Evolutionary conservation across 2,888 invertebrate species (phyloP).

Genomic region (Drosophila heteroneura): DNA sequence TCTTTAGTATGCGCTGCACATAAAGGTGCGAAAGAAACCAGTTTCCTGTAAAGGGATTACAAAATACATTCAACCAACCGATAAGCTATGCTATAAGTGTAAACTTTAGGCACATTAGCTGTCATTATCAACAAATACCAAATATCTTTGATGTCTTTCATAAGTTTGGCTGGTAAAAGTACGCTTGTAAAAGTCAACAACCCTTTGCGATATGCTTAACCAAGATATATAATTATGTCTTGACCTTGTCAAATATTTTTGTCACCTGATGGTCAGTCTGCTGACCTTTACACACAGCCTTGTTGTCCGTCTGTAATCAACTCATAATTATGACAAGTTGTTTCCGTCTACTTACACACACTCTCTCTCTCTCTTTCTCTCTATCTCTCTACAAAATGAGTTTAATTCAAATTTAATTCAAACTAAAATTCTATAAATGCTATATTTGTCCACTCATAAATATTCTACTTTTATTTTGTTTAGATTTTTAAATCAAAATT

Average conservation of each 20-base stretch:
- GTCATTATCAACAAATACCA: neutral
- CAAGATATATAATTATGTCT: neutral
- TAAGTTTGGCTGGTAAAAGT: neutral
- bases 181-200: conserved; percentile 38
- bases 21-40: conserved; percentile 43
- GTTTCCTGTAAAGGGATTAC: conserved; percentile 38
- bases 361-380: conserved; percentile 5
- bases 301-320: conserved; percentile 32
- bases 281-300: conserved; percentile 54
- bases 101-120: neutral
- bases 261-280: conserved; percentile 38
- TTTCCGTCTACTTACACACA: conserved; percentile 40
- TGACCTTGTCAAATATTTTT: conserved; percentile 41
- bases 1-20: conserved; percentile 58
- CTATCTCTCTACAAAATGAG: conserved; percentile 8
- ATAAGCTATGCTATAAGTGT: conserved; percentile 9
- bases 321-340: conserved; percentile 34
- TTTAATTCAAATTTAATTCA: conserved; percentile 10
- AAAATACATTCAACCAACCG: conserved; percentile 6
- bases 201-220: conserved; percentile 15
- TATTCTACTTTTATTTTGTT: neutral
- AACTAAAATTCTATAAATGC: neutral
- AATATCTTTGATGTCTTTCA: neutral
- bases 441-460: conserved; percentile 1
- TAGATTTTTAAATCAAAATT: conserved; percentile 11